These are phyloP conservation scores for Galeruca laticollis DNA, from an alignment of 2,888 invertebrate genomes.

Conservation along the genomic window DNA sequence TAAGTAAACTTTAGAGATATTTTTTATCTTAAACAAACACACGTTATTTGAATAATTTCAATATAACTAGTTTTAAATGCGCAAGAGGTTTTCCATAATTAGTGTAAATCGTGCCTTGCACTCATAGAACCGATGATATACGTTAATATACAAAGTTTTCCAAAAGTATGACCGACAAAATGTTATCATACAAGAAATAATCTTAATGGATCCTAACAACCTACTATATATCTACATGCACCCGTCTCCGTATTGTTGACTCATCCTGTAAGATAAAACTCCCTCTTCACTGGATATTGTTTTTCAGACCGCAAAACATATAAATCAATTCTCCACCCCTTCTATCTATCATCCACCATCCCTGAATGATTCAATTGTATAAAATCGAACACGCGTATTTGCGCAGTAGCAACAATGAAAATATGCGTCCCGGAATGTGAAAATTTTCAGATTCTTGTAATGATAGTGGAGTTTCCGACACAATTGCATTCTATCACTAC, in stretches of 20 bases:
- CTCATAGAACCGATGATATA: too few species aligned
- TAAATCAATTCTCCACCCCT: slow-evolving; percentile 35
- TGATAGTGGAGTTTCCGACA: slow-evolving; percentile 31
- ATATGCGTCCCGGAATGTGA: slow-evolving; percentile 39
- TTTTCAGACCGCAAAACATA: slow-evolving; percentile 25
- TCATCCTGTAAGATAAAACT: slow-evolving; percentile 13
- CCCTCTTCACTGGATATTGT: slow-evolving; percentile 16
- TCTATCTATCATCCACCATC: slow-evolving; percentile 25
- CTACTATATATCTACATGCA: neutral
- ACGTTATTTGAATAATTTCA: too few species aligned
- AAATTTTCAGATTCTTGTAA: slow-evolving; percentile 33
- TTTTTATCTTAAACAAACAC: too few species aligned
- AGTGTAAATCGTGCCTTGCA: too few species aligned
- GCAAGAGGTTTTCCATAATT: too few species aligned
- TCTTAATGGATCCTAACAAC: neutral
- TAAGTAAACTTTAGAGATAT: too few species aligned
- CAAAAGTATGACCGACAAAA: too few species aligned
- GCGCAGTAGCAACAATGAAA: slow-evolving; percentile 40
- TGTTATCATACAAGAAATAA: neutral
- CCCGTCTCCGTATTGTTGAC: neutral
- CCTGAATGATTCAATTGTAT: slow-evolving; percentile 35
- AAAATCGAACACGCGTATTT: slow-evolving; percentile 36
- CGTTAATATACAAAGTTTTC: too few species aligned
- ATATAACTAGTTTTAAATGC: too few species aligned
- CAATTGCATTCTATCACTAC: slow-evolving; percentile 18